These are phyloP conservation scores for Melanerpes formicivorus DNA, from an alignment of 2,113 vertebrate genomes.

Conservation along the genomic window DNA sequence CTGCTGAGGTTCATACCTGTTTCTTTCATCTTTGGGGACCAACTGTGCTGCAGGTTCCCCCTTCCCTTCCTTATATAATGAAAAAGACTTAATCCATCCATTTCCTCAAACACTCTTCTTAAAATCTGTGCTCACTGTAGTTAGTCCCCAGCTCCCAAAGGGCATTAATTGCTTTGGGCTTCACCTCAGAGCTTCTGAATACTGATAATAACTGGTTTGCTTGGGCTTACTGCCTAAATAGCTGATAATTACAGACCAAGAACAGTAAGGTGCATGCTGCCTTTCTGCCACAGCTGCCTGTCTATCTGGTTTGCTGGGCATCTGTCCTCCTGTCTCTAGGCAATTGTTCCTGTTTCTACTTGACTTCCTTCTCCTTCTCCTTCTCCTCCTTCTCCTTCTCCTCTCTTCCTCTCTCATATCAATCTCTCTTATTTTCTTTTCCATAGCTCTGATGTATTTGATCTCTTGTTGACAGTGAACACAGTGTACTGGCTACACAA, in stretches of 20 bases:
- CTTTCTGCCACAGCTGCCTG: constrained; percentile 40
- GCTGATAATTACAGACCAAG: constrained; percentile 67
- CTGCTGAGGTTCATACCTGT: neutral
- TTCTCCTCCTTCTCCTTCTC: neutral
- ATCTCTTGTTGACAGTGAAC: neutral
- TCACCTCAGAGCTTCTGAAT: constrained; percentile 54
- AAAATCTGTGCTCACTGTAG: constrained; percentile 32
- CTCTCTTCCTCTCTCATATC: neutral
- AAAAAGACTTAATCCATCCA: neutral
- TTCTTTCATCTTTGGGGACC: neutral
- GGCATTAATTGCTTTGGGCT: constrained; percentile 35
- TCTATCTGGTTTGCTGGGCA: constrained; percentile 52
- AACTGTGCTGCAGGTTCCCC: neutral
- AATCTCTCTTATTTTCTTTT: neutral
- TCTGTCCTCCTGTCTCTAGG: constrained; percentile 57
- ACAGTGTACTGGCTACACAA: neutral
- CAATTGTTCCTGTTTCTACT: constrained; percentile 8
- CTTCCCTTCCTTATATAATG: neutral
- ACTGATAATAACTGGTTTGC: constrained; percentile 60
- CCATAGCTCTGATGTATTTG: neutral
- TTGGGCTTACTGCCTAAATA: constrained; percentile 49
- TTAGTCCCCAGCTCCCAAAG: neutral
- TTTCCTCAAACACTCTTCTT: neutral
- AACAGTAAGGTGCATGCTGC: constrained; percentile 46
- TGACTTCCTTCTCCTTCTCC: neutral